phyloP scores from a whole-genome alignment of 2,888 invertebrate genomes.

The Sialis fuliginosa region DNA sequence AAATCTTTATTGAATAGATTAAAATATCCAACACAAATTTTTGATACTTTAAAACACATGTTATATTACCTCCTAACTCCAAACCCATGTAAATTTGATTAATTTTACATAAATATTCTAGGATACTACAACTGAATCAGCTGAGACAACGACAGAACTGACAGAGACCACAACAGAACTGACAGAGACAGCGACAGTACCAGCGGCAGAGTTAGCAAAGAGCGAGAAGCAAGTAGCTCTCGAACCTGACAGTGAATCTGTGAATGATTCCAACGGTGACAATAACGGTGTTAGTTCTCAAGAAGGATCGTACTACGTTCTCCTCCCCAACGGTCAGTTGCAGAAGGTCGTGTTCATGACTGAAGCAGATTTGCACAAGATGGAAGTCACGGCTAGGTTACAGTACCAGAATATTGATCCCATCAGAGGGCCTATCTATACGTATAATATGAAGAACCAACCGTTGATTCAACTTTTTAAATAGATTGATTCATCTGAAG shows the following conservation, averaged over 20 bases:
- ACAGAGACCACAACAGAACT: constrained; percentile 21
- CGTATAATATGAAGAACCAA: constrained; percentile 21
- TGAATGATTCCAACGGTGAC: constrained; percentile 10
- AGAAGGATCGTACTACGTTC: constrained; percentile 42
- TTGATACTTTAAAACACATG: too few species aligned
- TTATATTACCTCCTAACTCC: too few species aligned
- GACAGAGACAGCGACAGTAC: constrained; percentile 16
- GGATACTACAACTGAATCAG: constrained; percentile 16
- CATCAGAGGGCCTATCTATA: constrained; percentile 41
- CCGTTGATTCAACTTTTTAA: constrained; percentile 2
- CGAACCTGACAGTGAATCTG: background rate
- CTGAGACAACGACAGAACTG: constrained; percentile 20
- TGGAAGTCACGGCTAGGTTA: constrained; percentile 45
- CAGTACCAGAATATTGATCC: constrained; percentile 44
- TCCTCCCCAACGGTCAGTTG: constrained; percentile 41
- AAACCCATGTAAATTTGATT: too few species aligned
- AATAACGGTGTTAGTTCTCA: constrained; percentile 18
- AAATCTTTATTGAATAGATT: too few species aligned
- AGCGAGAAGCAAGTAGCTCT: constrained; percentile 2
- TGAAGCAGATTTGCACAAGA: constrained; percentile 30
- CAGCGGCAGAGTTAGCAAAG: constrained; percentile 18
- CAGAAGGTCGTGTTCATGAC: constrained; percentile 43
- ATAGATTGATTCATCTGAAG: background rate
- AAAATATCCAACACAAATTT: too few species aligned
- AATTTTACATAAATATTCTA: too few species aligned